These are phyloP conservation scores for Sceloporus undulatus DNA, from an alignment of 2,113 vertebrate genomes.

Conservation along the genomic window DNA sequence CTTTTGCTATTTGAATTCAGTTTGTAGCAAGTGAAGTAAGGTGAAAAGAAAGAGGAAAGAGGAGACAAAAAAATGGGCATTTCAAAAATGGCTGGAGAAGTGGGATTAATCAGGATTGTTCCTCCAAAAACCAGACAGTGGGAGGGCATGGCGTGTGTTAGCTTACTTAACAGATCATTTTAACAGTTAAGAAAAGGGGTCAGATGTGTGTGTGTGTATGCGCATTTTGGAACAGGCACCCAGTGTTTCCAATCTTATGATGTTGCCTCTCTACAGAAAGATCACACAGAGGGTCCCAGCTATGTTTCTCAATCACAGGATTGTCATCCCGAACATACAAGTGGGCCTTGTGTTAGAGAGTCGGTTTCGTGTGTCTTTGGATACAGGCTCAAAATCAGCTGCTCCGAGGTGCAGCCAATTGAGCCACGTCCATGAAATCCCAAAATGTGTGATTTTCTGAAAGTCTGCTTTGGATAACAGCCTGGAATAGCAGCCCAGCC, in stretches of 20 bases:
- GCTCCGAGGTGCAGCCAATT: not conserved
- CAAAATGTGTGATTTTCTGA: no score
- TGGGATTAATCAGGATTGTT: no score
- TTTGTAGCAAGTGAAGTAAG: no score
- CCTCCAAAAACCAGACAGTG: not conserved
- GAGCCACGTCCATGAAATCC: not conserved
- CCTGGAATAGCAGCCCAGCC: no score
- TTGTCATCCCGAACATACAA: not conserved
- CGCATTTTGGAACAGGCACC: no score
- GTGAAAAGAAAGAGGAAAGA: no score
- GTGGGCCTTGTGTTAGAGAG: not conserved
- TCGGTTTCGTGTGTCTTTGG: no score
- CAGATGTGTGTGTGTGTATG: not conserved
- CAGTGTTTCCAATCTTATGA: not conserved
- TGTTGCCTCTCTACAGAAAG: rapidly evolving
- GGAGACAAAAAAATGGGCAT: no score
- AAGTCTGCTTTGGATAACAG: not conserved
- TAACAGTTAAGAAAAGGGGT: not conserved
- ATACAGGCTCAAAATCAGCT: not conserved
- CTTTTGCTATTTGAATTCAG: no score
- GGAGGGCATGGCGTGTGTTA: no score
- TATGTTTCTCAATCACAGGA: not conserved
- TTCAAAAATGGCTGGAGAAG: no score
- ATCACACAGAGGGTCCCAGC: not conserved
- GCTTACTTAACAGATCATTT: not conserved